Conservation (phyloP, 2,888 invertebrate genomes). For the Galerucella pusilla region DNA sequence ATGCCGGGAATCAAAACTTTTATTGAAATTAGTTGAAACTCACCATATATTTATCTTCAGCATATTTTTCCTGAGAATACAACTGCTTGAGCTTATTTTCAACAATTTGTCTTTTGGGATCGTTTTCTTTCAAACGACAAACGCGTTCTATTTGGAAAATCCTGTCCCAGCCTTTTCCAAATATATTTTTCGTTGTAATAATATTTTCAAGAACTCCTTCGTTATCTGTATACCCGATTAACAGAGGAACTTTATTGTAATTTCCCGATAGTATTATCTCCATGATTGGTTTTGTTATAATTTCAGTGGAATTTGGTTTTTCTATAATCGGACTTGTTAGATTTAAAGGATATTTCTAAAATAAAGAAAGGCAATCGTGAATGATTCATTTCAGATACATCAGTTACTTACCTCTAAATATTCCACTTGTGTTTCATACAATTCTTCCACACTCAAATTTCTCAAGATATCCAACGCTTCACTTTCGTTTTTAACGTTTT, state of each 20-base stretch:
- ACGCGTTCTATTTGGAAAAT: not conserved
- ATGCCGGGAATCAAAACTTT: not conserved
- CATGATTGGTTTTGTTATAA: constrained; percentile 7
- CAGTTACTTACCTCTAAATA: constrained; percentile 20
- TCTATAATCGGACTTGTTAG: constrained; percentile 20
- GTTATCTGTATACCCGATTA: constrained; percentile 57
- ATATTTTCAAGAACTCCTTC: constrained; percentile 52
- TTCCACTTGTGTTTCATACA: not conserved
- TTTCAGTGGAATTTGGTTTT: constrained; percentile 26
- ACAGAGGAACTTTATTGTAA: constrained; percentile 59
- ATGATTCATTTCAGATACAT: no score
- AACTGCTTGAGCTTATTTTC: not conserved
- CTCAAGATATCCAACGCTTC: constrained; percentile 48
- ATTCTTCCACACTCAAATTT: constrained; percentile 18
- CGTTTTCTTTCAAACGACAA: not conserved
- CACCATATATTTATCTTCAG: constrained; percentile 18
- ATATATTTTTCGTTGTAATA: not conserved
- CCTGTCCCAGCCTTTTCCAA: not conserved
- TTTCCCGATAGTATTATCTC: constrained; percentile 25
- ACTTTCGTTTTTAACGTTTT: constrained; percentile 48
- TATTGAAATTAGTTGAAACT: not conserved
- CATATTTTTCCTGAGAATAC: constrained; percentile 21
- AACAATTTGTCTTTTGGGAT: constrained; percentile 2
- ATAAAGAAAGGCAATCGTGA: not conserved
- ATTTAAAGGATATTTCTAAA: not conserved